These are phyloP conservation scores for Anthoscopus minutus DNA, from an alignment of 2,113 vertebrate species.

Conservation along the genomic window DNA sequence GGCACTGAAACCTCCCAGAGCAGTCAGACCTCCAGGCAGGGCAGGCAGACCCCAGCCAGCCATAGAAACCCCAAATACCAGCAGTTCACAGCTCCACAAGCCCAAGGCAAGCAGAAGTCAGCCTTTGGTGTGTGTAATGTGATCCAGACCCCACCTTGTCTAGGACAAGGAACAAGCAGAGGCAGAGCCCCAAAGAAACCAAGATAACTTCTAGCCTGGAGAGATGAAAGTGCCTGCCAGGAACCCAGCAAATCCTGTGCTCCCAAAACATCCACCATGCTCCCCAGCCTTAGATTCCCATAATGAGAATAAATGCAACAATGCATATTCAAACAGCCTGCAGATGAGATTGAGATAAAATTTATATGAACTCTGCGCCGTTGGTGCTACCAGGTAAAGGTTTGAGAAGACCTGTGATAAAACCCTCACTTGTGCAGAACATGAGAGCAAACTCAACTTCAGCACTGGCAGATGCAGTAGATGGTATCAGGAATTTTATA, in stretches of 20 bases:
- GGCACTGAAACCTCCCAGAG: not conserved
- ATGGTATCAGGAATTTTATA: not conserved
- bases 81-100: not conserved
- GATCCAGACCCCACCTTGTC: not conserved
- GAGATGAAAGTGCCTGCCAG: not conserved
- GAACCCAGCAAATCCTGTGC: not conserved
- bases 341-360: not conserved
- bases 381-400: not conserved
- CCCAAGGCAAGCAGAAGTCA: not conserved
- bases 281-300: not conserved
- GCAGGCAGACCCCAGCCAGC: not conserved
- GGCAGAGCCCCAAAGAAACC: not conserved
- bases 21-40: not conserved
- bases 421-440: not conserved
- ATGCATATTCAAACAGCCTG: not conserved
- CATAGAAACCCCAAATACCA: not conserved
- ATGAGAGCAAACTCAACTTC: not conserved
- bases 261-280: not conserved
- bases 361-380: not conserved
- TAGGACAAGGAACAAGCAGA: not conserved
- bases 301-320: not conserved
- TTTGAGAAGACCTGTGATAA: not conserved
- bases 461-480: not conserved
- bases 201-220: not conserved
- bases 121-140: accelerated